A percentile compares a stretch with the other conserved stretches of the same genome.
These are phyloP conservation scores for Phorcus lineatus DNA, from an alignment of 2,888 invertebrate species.

Conservation along the genomic window DNA sequence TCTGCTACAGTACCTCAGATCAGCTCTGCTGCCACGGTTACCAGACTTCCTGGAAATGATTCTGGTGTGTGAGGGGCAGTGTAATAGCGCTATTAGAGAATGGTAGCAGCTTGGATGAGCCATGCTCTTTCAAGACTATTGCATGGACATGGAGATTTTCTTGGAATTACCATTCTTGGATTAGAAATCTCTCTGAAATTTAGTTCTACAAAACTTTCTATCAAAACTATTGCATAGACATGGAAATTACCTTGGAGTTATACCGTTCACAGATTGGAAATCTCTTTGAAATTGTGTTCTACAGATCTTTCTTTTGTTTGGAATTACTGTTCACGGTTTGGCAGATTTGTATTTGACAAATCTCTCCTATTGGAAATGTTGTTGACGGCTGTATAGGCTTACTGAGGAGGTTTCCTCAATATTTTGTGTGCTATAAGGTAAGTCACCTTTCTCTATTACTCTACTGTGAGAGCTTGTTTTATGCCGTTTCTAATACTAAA, in stretches of 20 bases:
- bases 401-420: too few relatives aligned
- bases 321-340: too few relatives aligned
- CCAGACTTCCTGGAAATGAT: not conserved
- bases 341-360: too few relatives aligned
- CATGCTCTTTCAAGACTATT: not conserved
- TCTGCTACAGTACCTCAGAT: not conserved
- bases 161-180: not conserved
- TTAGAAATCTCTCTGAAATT: too few relatives aligned
- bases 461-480: too few relatives aligned
- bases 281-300: too few relatives aligned
- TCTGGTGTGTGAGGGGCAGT: not conserved
- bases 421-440: too few relatives aligned
- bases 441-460: too few relatives aligned
- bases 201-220: not conserved
- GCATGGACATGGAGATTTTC: not conserved
- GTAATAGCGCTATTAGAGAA: constrained; percentile 26
- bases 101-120: not conserved
- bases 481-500: too few relatives aligned
- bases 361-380: too few relatives aligned
- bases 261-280: not conserved
- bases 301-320: too few relatives aligned
- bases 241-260: not conserved
- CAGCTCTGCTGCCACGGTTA: not conserved
- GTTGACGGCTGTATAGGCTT: too few relatives aligned
- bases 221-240: not conserved